Evolutionary conservation across 2,888 invertebrate genomes (phyloP), one percentile per base, ranked within the genome.

Genomic region (Autographa pulchrina): DNA sequence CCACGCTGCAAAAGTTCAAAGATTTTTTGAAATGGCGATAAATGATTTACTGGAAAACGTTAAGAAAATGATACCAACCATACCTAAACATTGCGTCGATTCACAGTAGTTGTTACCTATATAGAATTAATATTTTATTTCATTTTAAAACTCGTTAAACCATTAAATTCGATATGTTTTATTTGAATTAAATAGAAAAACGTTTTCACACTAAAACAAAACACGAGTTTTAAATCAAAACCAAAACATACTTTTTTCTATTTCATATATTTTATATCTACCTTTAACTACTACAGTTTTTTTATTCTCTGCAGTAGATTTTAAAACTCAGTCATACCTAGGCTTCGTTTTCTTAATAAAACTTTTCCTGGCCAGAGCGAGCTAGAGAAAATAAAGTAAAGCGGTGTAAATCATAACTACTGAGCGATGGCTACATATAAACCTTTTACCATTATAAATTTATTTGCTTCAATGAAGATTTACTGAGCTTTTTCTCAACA

Each of bases 321-420:
- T 62, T 56, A 18, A 61, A 81, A 81, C 75, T 81, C 72, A 69
- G 66, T 82, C 81, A 78, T 81, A 85, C 82, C 77, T 74, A 65
- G 69, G 70, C 78, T 78, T 78, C 67, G 76, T 80, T 85, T 83
- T 75, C 78, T 83, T 83, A 80, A 80, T 79, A 83, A 85, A 83
- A 86, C 75, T 82, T 84, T 70, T 41, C 63, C 71, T 35, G 31
- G 16, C 59, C 20, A 41, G 59, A 52, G 67, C 65, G 7, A 71
- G 63, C 62, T 20, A 32, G 64, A 60, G 56, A 59, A 83, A 80
- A 72, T 83, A 74, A 69, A 75, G 52, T 61, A 71, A 65, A 60
- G 32, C 62, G 70, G 65, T 76, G 70, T 72, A 76, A 77, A 74
- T 80, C 73, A 82, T 72, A 77, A 76, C 74, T 74, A 72, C 68